A percentile compares a stretch with the other conserved stretches of the same genome.
Conservation (phyloP, 2,888 invertebrate species). For the Bombyx huttoni region DNA sequence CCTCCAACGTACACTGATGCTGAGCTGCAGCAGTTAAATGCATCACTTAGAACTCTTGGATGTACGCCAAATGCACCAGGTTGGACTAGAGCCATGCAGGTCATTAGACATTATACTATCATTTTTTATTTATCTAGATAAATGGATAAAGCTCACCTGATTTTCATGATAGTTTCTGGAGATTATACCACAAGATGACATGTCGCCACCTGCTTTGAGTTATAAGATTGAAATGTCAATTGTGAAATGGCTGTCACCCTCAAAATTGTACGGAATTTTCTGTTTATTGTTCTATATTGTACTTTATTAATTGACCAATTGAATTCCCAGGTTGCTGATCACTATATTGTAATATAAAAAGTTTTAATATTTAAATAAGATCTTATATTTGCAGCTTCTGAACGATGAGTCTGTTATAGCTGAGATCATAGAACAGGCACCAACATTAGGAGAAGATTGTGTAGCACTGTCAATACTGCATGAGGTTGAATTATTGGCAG, state of each 20-base stretch:
- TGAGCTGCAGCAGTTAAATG: constrained; percentile 74
- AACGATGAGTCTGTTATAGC: constrained; percentile 69
- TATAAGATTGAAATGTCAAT: too few relatives aligned
- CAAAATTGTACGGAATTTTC: too few relatives aligned
- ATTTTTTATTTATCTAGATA: not conserved
- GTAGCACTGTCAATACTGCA: constrained; percentile 82
- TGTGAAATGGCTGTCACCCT: too few relatives aligned
- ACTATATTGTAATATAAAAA: not conserved
- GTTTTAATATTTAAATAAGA: not conserved
- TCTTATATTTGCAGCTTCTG: constrained; percentile 32
- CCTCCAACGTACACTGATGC: constrained; percentile 68
- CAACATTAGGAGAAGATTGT: constrained; percentile 79
- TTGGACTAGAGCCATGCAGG: constrained; percentile 78
- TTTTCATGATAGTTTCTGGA: too few relatives aligned
- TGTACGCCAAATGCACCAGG: constrained; percentile 72
- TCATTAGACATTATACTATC: constrained; percentile 17
- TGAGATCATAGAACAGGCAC: constrained; percentile 79
- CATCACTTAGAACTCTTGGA: constrained; percentile 74
- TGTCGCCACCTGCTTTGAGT: too few relatives aligned
- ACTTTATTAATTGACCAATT: too few relatives aligned
- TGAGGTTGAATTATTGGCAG: constrained; percentile 82
- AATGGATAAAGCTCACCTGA: too few relatives aligned
- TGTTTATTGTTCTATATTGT: too few relatives aligned
- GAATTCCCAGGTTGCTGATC: too few relatives aligned
- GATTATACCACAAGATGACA: too few relatives aligned